Evolutionary conservation across 2,888 invertebrate species (phyloP), one percentile per base, ranked within the genome.

Genomic region (Micoletzkya japonica): DNA sequence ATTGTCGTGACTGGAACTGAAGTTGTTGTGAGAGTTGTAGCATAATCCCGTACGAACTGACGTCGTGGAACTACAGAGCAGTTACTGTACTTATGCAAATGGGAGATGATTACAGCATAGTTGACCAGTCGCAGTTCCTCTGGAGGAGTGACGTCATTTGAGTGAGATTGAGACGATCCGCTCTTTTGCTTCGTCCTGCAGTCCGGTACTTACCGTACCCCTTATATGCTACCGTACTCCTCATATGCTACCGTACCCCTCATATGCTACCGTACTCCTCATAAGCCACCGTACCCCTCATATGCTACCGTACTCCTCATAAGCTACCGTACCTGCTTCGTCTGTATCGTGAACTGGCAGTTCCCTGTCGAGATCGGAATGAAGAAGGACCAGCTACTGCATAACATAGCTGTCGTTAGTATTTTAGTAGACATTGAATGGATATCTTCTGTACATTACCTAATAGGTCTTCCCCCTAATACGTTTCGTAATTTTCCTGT

Each of bases 41-140:
- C 67, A 67, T 56, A 14, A 58, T 49, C 2, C 57, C 57, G 28
- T 67, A 67, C 30, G 67, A 57, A 2, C 32, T 34, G n/a, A 67
- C 67, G 30, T 67, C 67, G 44, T 67, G 67, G n/a, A 64, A 64
- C 64, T 64, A 26, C 2, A 52, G 17, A 49, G 28, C 34, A 2
- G 7, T 17, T 54, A 17, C 54, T 24, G 10, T 17, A 54, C 54
- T 54, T 54, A 10, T n/a, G 24, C 20, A 17, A 14, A 7, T n/a
- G 7, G 26, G 26, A 10, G 54, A 30, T 6, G 32, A 26, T 64
- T 26, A 67, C 67, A 24, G 67, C 67, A 32, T 67, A 67, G 32
- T 67, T 67, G 30, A 67, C 50, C 56, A 67, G 50, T 44, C 67
- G 39, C 30, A 50, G 57, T 34, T 67, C 67, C 49, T 67, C 67